A percentile compares a stretch with the other conserved stretches of the same genome.
phyloP scores from a whole-genome alignment of 1,140 invertebrate species.

The Lamellibrachia luymesi region DNA sequence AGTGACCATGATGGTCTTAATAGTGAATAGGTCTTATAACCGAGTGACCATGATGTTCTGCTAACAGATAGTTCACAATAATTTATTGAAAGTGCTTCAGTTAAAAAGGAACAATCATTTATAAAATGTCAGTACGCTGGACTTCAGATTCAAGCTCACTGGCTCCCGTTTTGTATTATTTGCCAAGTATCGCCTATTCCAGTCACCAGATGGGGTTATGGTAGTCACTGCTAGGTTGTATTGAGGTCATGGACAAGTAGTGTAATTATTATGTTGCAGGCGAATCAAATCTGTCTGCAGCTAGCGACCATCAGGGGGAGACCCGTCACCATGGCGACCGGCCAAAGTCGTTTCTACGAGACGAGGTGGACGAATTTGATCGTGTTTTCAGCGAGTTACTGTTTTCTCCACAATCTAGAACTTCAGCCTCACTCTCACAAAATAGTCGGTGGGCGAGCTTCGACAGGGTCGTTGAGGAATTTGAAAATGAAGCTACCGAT shows the following conservation, averaged over 20 bases:
- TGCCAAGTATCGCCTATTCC: background rate
- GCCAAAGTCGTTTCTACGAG: conserved; percentile 24
- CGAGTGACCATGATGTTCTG: background rate
- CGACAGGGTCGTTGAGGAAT: background rate
- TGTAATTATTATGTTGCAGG: conserved; percentile 5
- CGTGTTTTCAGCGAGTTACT: conserved; percentile 20
- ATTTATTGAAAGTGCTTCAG: too few relatives aligned
- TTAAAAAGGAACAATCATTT: too few relatives aligned
- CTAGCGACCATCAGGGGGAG: background rate
- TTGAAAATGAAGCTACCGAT: background rate
- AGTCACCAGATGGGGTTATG: background rate
- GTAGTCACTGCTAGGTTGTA: background rate
- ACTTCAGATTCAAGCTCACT: too few relatives aligned
- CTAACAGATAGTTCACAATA: background rate
- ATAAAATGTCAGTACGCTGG: too few relatives aligned
- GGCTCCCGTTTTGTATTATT: too few relatives aligned
- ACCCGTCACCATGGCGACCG: background rate
- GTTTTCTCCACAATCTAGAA: conserved; percentile 6
- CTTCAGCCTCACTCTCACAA: background rate
- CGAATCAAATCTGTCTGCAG: background rate
- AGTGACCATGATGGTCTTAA: background rate
- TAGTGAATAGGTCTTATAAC: background rate
- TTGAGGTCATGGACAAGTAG: background rate
- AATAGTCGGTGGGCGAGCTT: background rate
- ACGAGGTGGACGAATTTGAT: conserved; percentile 23